phyloP scores from a whole-genome alignment of 1,140 invertebrate species.

The Lucilia sericata region DNA sequence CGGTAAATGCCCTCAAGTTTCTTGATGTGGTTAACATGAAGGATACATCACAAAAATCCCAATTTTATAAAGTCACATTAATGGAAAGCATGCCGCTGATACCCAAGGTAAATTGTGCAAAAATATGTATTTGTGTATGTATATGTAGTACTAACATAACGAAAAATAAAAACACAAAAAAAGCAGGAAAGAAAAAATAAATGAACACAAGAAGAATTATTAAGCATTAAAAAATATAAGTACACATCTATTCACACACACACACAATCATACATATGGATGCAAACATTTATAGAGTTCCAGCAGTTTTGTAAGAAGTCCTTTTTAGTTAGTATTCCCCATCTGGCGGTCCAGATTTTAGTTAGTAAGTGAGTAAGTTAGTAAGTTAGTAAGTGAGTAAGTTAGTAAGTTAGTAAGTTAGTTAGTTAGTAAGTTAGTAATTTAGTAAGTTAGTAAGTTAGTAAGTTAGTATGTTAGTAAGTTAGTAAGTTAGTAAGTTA shows the following conservation, averaged over 20 bases:
- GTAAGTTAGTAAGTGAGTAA: no score
- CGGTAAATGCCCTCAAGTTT: constrained; percentile 89
- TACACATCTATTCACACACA: background rate
- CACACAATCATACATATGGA: background rate
- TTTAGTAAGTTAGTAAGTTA: no score
- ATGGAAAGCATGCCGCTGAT: constrained; percentile 89
- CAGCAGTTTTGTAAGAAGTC: no score
- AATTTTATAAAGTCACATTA: constrained; percentile 89
- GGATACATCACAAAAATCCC: constrained; percentile 86
- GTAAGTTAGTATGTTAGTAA: no score
- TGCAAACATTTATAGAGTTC: background rate
- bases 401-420: no score
- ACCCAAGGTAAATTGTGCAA: constrained; percentile 80
- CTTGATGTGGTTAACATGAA: constrained; percentile 94
- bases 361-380: no score
- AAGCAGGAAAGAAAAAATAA: background rate
- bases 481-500: no score
- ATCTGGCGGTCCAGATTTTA: no score
- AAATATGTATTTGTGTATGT: background rate
- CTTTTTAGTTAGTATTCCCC: no score
- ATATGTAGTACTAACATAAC: no score
- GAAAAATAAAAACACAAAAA: background rate
- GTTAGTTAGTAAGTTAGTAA: no score
- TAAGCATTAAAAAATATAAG: background rate
- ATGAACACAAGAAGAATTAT: background rate